A percentile compares a stretch with the other conserved stretches of the same genome.
phyloP scores from a whole-genome alignment of 2,797 vertebrate genomes.

The Phrynocephalus guinanensis region DNA sequence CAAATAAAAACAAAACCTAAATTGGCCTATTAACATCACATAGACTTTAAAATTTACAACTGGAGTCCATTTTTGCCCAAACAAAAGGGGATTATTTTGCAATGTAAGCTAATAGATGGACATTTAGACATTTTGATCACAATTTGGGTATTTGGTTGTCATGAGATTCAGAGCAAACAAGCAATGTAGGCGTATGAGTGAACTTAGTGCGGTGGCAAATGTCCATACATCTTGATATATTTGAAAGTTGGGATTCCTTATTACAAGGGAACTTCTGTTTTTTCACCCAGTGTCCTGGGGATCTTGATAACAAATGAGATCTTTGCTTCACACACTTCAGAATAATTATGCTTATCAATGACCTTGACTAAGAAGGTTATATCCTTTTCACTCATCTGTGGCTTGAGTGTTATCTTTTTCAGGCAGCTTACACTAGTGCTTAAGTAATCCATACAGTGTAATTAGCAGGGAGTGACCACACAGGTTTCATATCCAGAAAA shows the following conservation, averaged over 20 bases:
- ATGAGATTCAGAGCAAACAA: background rate
- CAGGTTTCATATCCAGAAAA: constrained; percentile 60
- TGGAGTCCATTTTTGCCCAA: too few relatives aligned
- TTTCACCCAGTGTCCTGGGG: constrained; percentile 22
- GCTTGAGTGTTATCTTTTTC: constrained; percentile 74
- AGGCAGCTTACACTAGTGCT: constrained; percentile 55
- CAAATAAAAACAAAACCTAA: too few relatives aligned
- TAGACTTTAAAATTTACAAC: too few relatives aligned
- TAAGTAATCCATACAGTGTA: constrained; percentile 71
- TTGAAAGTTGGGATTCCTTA: background rate
- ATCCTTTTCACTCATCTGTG: constrained; percentile 68
- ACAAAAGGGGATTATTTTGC: too few relatives aligned
- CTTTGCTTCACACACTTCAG: constrained; percentile 63
- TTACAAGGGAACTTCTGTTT: too few relatives aligned
- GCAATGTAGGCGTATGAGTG: too few relatives aligned
- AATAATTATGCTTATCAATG: constrained; percentile 74
- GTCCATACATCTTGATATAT: background rate
- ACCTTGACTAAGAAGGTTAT: constrained; percentile 74
- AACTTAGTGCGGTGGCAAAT: background rate
- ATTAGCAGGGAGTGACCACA: constrained; percentile 68
- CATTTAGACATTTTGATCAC: too few relatives aligned
- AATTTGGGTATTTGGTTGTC: background rate
- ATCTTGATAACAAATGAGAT: constrained; percentile 59
- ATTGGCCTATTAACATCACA: too few relatives aligned
- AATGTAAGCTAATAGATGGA: too few relatives aligned